These are phyloP conservation scores for Melanostoma scalare DNA, from an alignment of 2,888 invertebrate species.

Conservation along the genomic window DNA sequence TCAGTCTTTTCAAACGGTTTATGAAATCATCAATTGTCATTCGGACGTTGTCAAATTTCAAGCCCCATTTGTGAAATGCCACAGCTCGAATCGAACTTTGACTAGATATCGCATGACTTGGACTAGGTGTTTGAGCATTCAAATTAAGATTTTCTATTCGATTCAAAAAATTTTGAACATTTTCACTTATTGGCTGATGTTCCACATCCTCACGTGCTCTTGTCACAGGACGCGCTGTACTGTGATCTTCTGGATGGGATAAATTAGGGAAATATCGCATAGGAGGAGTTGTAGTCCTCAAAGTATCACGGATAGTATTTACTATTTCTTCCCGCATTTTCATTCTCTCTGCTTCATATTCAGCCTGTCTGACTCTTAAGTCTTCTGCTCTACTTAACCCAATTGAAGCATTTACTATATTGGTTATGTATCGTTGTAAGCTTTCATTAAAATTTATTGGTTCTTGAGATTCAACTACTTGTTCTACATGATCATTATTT, in stretches of 20 bases:
- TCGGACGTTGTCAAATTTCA: constrained; percentile 6
- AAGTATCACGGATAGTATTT: background rate
- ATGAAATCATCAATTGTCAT: constrained; percentile 17
- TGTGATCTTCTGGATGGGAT: background rate
- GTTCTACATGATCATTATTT: too few species aligned
- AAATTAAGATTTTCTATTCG: background rate
- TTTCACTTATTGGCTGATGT: background rate
- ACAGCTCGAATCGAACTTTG: background rate
- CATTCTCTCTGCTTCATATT: constrained; percentile 2
- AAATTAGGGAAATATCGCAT: background rate
- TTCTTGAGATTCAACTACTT: too few species aligned
- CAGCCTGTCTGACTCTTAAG: background rate
- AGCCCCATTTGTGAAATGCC: constrained; percentile 13
- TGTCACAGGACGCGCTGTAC: background rate
- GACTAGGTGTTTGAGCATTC: background rate
- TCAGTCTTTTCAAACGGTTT: background rate
- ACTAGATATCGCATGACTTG: background rate
- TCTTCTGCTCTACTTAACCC: constrained; percentile 12
- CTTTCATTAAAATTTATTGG: background rate
- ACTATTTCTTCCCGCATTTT: background rate
- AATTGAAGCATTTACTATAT: constrained; percentile 1
- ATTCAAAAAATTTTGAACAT: constrained; percentile 1
- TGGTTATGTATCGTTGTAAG: background rate
- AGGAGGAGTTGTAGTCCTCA: background rate
- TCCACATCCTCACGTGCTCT: background rate